These are phyloP conservation scores for Artemisiospiza belli DNA, from an alignment of 2,113 vertebrate species.

Conservation along the genomic window DNA sequence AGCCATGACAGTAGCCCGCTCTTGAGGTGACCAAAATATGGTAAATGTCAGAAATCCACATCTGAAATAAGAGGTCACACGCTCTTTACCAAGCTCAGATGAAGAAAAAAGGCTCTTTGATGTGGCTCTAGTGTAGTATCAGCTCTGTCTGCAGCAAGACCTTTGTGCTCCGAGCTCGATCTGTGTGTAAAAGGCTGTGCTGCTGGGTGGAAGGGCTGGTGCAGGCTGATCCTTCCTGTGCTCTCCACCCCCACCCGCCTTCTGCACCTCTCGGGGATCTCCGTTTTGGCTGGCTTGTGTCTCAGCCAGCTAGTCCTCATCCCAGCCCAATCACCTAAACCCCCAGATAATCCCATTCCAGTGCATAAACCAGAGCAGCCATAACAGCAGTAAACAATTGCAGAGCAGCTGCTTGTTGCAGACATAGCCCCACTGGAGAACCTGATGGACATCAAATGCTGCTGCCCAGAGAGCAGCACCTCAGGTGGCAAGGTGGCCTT, in stretches of 20 bases:
- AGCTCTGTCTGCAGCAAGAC: slow-evolving; percentile 30
- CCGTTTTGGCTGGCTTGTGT: neutral
- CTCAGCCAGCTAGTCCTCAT: neutral
- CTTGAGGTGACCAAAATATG: slow-evolving; percentile 34
- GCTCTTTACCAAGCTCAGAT: neutral
- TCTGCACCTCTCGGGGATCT: neutral
- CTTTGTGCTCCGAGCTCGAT: neutral
- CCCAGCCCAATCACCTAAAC: slow-evolving; percentile 13
- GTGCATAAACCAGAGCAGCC: neutral
- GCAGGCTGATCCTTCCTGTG: neutral
- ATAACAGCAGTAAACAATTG: neutral
- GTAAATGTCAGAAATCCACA: slow-evolving; percentile 61
- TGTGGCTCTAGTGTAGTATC: slow-evolving; percentile 43
- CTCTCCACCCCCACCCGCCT: neutral
- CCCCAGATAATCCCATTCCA: neutral
- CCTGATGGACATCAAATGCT: accelerated
- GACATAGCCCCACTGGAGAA: neutral
- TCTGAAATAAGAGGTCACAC: slow-evolving; percentile 32
- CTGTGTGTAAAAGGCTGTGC: neutral
- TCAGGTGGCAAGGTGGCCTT: neutral
- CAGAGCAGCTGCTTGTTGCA: neutral
- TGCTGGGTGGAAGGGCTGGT: neutral
- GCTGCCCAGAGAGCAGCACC: neutral
- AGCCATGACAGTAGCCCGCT: neutral
- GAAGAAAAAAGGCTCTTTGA: slow-evolving; percentile 40